Evolutionary conservation across 2,797 vertebrate species (phyloP).

Genomic region (Setipinna tenuifilis): DNA sequence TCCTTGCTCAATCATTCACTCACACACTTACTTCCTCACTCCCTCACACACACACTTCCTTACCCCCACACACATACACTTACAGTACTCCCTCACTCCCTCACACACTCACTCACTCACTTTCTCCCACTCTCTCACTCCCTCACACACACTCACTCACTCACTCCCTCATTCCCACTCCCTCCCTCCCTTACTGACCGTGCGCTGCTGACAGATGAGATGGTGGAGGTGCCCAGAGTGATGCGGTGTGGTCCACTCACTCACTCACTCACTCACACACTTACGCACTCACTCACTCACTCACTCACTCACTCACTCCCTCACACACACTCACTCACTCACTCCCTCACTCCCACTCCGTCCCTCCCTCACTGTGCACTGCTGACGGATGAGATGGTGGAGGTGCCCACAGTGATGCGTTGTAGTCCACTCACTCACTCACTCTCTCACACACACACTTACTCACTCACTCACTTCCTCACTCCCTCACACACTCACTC

Average conservation of each 20-base stretch:
- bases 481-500: slow-evolving; percentile 41
- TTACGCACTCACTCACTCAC: neutral
- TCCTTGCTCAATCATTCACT: no score
- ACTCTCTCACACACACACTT: neutral
- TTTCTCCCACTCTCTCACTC: neutral
- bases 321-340: neutral
- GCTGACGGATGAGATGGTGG: no score
- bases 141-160: neutral
- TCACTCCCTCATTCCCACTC: neutral
- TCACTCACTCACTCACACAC: neutral
- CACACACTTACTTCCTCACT: no score
- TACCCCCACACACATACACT: no score
- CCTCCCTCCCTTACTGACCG: slow-evolving; percentile 73
- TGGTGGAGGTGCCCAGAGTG: slow-evolving; percentile 93
- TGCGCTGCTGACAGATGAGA: slow-evolving; percentile 97
- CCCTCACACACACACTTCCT: no score
- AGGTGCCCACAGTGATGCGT: no score
- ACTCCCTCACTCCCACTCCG: neutral
- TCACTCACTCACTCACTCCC: neutral
- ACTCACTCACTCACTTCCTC: neutral
- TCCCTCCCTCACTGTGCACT: neutral
- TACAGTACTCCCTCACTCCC: no score
- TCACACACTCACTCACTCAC: neutral
- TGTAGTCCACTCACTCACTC: neutral
- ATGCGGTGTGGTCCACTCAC: slow-evolving; percentile 90